Conservation (phyloP, 2,113 vertebrate species). For the Tor tambroides region DNA sequence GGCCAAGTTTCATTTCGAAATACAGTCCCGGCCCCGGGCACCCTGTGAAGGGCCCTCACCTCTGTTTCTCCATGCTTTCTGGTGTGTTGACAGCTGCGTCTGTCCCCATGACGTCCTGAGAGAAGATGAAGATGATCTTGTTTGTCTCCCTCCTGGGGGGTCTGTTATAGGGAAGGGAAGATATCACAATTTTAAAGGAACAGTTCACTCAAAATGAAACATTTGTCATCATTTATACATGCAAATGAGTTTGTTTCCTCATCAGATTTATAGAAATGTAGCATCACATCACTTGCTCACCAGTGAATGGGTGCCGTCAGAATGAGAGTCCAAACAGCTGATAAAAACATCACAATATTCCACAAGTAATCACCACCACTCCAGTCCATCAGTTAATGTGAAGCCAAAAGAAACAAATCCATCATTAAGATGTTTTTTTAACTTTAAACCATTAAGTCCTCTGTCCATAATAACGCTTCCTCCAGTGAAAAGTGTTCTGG, state of each 20-base stretch:
- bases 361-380: too few species aligned
- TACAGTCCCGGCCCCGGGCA: neutral
- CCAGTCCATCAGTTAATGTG: too few species aligned
- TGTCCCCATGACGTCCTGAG: neutral
- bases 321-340: too few species aligned
- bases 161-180: neutral
- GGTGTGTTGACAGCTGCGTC: slow-evolving; percentile 66
- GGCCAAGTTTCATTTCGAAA: neutral
- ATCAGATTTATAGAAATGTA: too few species aligned
- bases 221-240: neutral
- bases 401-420: too few species aligned
- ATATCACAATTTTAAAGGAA: neutral
- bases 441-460: too few species aligned
- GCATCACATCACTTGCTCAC: too few species aligned
- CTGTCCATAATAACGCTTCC: neutral
- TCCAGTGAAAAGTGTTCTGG: too few species aligned
- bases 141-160: neutral
- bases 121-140: neutral
- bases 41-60: slow-evolving; percentile 6
- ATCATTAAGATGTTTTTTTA: neutral
- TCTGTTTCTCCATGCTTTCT: slow-evolving; percentile 54
- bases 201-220: neutral
- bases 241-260: too few species aligned
- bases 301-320: too few species aligned
- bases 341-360: too few species aligned